Base-by-base conservation (phyloP, 2,888 invertebrate genomes). In the Ametastegia equiseti region DNA sequence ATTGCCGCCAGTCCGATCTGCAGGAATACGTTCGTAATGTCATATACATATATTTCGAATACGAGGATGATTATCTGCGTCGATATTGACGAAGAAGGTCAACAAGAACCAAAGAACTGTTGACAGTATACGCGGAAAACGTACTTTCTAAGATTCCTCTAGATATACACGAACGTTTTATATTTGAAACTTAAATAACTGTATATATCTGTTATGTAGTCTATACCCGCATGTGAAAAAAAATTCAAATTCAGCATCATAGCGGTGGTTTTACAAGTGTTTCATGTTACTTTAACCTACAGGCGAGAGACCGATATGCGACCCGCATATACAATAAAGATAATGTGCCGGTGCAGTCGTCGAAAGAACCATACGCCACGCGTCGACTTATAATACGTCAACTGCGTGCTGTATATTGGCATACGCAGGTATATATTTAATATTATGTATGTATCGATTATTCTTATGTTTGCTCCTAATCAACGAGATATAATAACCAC, bases 261-360 rank as follows among this genome's bases (percentile, higher is more conserved):
- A 71, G 42, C 45, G 71, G 65, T 39, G 71, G 27, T 71, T 71
- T 71, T 71, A 45, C 71, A 47, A 47, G 71, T 71, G 71, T 71
- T 71, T n/a, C 39, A 27, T 47, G 15, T 71, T 30, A 47, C 45
- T 71, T 15, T 45, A 47, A 71, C 45, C 47, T 47, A 30, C 23
- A 71, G 45, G 47, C 71, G 47, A 45, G n/a, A n/a, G 47, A 47
- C 45, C 15, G 71, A 71, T 71, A 71, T 36, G 71, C 71, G 47
- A 27, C 47, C 47, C 27, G 71, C 71, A 47, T 71, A n/a, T n/a
- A n/a, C n/a, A n/a, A n/a, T n/a, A 47, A 45, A 71, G 71, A 71
- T 71, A 71, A 71, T 27, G n/a, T n/a, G n/a, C n/a, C n/a, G n/a
- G n/a, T n/a, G 71, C 71, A 71, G n/a, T 39, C 39, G 65, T n/a